phyloP scores from a whole-genome alignment of 2,113 vertebrate species.

The Pterocles burchelli region DNA sequence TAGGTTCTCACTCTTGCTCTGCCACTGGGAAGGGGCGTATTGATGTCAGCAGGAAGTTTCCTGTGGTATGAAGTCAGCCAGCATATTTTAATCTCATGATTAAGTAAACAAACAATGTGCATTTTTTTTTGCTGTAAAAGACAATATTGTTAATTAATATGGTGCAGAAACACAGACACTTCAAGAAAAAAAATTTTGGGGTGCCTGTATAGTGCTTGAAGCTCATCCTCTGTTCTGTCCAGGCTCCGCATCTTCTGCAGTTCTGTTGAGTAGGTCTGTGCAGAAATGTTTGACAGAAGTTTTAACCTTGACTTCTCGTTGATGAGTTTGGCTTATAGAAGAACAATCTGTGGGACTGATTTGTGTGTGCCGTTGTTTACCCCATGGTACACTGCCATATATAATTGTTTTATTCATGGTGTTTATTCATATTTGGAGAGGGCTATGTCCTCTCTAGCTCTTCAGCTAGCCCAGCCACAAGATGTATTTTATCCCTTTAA shows the following conservation, averaged over 20 bases:
- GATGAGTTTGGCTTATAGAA: not conserved
- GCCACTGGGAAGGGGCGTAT: not conserved
- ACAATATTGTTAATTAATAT: not conserved
- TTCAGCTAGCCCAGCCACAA: not conserved
- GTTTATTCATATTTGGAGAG: not conserved
- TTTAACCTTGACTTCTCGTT: not conserved
- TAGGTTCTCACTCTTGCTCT: not conserved
- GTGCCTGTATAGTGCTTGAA: not conserved
- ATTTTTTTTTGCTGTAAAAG: not conserved
- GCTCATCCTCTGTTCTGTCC: not conserved
- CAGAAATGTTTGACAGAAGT: not conserved
- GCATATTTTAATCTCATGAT: not conserved
- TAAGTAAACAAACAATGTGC: not conserved
- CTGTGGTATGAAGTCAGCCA: not conserved
- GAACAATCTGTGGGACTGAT: not conserved
- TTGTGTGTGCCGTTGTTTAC: not conserved
- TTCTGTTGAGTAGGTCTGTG: not conserved
- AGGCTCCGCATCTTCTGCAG: not conserved
- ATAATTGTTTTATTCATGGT: not conserved
- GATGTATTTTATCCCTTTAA: not conserved
- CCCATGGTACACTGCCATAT: not conserved
- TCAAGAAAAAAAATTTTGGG: not conserved
- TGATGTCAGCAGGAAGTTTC: not conserved
- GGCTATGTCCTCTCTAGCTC: not conserved
- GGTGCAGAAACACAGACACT: not conserved